phyloP scores from a whole-genome alignment of 2,113 vertebrate species.

The Eonycteris spelaea region DNA sequence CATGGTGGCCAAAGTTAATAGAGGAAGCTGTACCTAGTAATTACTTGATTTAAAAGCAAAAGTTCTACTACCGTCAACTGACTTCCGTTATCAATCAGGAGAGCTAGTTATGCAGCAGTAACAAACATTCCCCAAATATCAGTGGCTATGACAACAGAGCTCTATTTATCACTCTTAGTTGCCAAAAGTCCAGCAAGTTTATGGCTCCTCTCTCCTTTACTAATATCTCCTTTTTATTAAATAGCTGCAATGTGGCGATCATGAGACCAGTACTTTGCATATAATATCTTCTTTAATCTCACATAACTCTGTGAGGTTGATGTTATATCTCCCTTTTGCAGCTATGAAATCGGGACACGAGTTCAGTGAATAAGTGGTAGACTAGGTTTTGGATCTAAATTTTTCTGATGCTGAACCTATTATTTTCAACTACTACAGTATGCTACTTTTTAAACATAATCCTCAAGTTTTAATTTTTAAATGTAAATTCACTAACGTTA shows the following conservation, averaged over 20 bases:
- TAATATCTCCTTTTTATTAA: neutral
- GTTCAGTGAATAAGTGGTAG: neutral
- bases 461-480: neutral
- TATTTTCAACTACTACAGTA: neutral
- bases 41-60: slow-evolving; percentile 11
- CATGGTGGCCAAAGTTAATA: neutral
- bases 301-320: neutral
- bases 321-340: neutral
- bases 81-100: neutral
- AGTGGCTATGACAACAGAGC: neutral
- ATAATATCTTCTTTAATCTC: neutral
- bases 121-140: neutral
- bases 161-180: neutral
- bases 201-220: neutral
- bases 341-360: neutral
- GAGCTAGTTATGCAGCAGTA: neutral
- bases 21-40: neutral
- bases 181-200: neutral
- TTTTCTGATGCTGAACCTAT: neutral
- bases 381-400: neutral
- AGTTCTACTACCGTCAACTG: neutral
- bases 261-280: neutral
- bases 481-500: neutral
- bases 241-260: neutral
- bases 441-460: neutral